Evolutionary conservation across 1,140 invertebrate genomes (phyloP).

Genomic region (Acyrthosiphon pisum): DNA sequence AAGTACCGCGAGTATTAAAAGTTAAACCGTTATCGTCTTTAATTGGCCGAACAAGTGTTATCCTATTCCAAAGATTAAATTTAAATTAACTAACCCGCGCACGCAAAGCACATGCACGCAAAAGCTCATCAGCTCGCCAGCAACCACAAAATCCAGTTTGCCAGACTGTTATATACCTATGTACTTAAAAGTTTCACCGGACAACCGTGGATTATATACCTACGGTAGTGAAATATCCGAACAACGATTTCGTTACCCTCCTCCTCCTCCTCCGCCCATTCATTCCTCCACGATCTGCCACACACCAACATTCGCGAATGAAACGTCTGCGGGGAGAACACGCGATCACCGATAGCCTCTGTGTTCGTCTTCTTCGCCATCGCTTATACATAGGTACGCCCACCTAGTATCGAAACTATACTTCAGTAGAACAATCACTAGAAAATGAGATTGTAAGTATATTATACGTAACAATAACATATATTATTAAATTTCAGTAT

Average conservation of each 20-base stretch:
- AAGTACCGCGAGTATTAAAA: background rate
- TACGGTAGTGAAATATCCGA: background rate
- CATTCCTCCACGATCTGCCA: background rate
- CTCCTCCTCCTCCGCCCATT: background rate
- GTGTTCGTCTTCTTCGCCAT: background rate
- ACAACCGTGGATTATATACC: background rate
- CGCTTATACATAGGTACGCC: background rate
- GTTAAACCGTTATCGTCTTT: conserved; percentile 8
- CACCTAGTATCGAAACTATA: background rate
- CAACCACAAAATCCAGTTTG: conserved; percentile 24
- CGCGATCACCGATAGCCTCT: background rate
- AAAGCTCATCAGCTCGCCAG: conserved; percentile 1
- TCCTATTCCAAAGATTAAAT: conserved; percentile 14
- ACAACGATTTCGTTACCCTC: background rate
- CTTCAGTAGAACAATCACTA: background rate
- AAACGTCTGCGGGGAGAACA: background rate
- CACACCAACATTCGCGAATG: background rate
- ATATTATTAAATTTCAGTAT: background rate
- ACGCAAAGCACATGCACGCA: background rate
- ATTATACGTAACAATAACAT: background rate
- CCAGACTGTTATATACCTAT: background rate
- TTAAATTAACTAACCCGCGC: conserved; percentile 41
- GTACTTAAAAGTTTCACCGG: conserved; percentile 25
- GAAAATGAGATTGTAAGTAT: background rate
- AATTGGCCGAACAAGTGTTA: conserved; percentile 2